These are phyloP conservation scores for Leptinotarsa peninsularis DNA, from an alignment of 2,888 invertebrate species.

Conservation along the genomic window DNA sequence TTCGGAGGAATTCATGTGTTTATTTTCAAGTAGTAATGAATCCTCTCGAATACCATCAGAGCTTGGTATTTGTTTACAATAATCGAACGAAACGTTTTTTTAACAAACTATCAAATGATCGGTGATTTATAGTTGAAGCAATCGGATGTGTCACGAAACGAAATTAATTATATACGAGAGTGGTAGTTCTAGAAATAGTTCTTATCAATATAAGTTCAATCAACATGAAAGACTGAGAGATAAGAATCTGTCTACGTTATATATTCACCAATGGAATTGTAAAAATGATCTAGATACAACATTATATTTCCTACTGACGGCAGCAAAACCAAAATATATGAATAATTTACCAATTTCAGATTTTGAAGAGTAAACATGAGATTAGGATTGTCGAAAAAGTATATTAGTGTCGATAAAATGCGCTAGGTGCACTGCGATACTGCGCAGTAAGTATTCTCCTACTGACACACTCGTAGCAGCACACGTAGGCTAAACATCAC, in stretches of 20 bases:
- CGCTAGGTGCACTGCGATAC: slow-evolving; percentile 74
- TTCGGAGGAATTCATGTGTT: neutral
- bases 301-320: slow-evolving; percentile 25
- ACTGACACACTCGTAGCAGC: slow-evolving; percentile 82
- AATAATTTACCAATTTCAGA: neutral
- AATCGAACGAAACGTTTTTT: neutral
- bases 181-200: too few species aligned
- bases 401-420: slow-evolving; percentile 63
- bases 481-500: slow-evolving; percentile 90
- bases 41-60: neutral
- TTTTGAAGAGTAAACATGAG: slow-evolving; percentile 25
- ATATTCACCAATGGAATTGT: neutral
- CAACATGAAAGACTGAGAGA: too few species aligned
- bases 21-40: neutral
- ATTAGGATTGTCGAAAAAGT: slow-evolving; percentile 41
- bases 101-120: neutral
- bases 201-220: too few species aligned
- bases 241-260: neutral
- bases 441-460: slow-evolving; percentile 73
- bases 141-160: too few species aligned
- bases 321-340: neutral
- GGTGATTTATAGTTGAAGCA: neutral
- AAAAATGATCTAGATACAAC: slow-evolving; percentile 1
- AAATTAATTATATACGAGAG: too few species aligned
- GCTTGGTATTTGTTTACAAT: neutral